phyloP scores from a whole-genome alignment of 2,113 vertebrate species.

The Halichoerus grypus region DNA sequence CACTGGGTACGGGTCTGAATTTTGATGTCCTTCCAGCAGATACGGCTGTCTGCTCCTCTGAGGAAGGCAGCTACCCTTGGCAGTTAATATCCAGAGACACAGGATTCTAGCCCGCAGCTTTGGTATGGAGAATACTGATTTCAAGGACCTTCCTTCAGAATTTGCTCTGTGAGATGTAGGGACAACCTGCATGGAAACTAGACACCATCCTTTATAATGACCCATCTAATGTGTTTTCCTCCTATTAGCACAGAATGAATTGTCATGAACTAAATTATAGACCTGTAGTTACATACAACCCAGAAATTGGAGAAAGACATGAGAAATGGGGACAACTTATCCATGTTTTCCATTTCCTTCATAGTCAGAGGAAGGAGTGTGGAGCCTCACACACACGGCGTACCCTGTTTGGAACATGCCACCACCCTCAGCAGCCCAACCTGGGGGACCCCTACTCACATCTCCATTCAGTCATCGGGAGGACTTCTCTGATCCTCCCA shows the following conservation, averaged over 20 bases:
- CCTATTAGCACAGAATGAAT: neutral
- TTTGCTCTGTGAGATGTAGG: neutral
- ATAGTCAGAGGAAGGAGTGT: neutral
- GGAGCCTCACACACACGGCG: neutral
- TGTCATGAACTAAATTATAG: neutral
- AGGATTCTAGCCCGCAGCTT: neutral
- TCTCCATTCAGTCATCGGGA: neutral
- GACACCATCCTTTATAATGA: accelerated
- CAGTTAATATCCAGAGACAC: constrained; percentile 70
- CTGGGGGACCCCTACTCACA: too few species aligned
- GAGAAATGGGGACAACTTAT: neutral
- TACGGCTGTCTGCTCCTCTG: neutral
- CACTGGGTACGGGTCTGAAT: constrained; percentile 61
- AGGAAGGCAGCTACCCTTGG: constrained; percentile 53
- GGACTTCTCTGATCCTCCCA: neutral
- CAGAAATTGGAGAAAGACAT: neutral
- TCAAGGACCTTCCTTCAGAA: neutral
- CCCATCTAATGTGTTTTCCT: neutral
- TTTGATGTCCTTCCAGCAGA: constrained; percentile 65
- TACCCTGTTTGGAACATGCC: neutral
- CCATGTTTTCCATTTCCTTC: neutral
- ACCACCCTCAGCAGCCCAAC: neutral
- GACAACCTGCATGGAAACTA: neutral
- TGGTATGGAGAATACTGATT: neutral
- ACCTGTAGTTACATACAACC: neutral